Conservation (phyloP, 2,797 vertebrate species). For the Sarcoramphus papa region DNA sequence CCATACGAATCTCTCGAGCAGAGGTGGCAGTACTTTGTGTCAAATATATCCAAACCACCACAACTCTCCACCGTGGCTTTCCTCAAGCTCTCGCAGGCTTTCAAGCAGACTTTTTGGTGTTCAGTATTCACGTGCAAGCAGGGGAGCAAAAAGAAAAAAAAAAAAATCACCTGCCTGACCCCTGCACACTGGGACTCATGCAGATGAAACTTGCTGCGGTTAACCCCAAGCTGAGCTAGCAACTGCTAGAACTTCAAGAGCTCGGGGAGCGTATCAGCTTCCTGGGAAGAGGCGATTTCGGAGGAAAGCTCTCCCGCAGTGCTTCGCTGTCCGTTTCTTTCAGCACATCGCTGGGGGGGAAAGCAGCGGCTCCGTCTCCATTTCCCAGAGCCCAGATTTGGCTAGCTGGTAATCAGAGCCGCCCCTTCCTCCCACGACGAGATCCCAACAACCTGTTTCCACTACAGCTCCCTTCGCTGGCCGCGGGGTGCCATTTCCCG, state of each 20-base stretch:
- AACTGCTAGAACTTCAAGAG: background rate
- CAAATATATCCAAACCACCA: constrained; percentile 34
- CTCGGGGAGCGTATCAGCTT: fast-evolving
- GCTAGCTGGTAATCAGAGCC: background rate
- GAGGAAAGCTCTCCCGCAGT: background rate
- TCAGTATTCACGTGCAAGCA: background rate
- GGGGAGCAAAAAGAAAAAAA: background rate
- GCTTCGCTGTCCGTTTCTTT: background rate
- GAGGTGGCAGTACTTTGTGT: background rate
- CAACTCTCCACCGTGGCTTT: background rate
- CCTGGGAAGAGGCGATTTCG: background rate
- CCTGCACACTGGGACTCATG: background rate
- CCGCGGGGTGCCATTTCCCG: background rate
- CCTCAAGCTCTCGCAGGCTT: background rate
- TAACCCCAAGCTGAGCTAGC: background rate
- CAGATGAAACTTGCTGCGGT: background rate
- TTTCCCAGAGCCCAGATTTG: background rate
- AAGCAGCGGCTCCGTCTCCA: background rate
- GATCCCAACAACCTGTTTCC: background rate
- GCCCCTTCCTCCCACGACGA: constrained; percentile 5
- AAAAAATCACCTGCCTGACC: background rate
- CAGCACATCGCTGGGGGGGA: background rate
- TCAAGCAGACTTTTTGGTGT: background rate
- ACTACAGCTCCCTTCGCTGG: background rate
- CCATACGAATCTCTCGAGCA: constrained; percentile 67